Conservation (phyloP, 2,113 vertebrate species). For the Terrapene triunguis region DNA sequence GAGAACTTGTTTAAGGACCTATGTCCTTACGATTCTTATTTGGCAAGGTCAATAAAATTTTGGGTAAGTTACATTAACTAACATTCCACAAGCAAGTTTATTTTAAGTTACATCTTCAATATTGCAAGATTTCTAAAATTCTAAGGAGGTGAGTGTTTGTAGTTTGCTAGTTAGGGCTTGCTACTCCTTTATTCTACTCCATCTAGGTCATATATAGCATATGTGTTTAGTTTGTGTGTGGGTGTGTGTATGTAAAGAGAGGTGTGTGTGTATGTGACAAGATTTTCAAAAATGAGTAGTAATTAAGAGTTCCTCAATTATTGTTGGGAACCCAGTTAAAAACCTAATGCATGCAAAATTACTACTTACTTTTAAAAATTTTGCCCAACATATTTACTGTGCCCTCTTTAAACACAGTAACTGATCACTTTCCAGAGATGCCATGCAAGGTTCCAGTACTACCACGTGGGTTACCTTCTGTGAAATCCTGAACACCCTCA, state of each 20-base stretch:
- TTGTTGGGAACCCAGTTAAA: neutral
- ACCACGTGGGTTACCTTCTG: neutral
- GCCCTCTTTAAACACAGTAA: neutral
- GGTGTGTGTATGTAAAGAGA: too few species aligned
- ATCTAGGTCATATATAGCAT: neutral
- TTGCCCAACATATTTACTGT: neutral
- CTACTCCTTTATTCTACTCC: neutral
- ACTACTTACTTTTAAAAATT: neutral
- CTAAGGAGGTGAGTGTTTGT: neutral
- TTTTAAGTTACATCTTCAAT: neutral
- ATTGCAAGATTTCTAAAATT: neutral
- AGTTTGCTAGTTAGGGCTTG: neutral
- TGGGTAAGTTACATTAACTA: neutral
- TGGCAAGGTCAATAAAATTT: slow-evolving; percentile 27
- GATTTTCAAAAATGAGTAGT: neutral
- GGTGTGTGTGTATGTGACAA: neutral
- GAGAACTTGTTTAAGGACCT: neutral
- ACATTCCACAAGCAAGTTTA: slow-evolving; percentile 9
- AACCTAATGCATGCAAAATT: neutral
- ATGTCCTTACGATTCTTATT: neutral
- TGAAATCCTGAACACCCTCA: neutral
- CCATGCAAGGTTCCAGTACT: neutral
- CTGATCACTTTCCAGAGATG: neutral
- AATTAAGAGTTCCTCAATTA: neutral
- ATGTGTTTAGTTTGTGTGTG: neutral